phyloP scores from a whole-genome alignment of 2,888 invertebrate species.

The Phytoseiulus persimilis region DNA sequence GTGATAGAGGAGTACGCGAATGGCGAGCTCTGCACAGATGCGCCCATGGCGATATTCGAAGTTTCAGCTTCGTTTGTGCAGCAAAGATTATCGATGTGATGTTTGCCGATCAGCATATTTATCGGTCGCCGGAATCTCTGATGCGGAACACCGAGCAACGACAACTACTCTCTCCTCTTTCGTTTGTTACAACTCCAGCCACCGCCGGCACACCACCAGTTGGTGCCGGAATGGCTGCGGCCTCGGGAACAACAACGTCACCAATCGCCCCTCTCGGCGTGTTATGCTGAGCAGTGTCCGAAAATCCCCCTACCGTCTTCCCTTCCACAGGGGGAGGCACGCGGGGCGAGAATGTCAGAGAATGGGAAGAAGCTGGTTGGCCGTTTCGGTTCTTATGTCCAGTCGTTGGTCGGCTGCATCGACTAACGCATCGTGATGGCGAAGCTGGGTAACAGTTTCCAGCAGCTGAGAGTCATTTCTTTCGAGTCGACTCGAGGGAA shows the following conservation, averaged over 20 bases:
- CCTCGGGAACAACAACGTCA: background rate
- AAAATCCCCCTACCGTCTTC: background rate
- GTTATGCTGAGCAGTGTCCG: background rate
- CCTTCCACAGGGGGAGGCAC: no score
- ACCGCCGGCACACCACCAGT: background rate
- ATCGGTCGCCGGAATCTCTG: background rate
- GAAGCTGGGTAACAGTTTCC: no score
- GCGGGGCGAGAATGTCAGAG: background rate
- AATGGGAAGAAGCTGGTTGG: background rate
- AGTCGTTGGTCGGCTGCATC: no score
- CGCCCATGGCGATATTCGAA: background rate
- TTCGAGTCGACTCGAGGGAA: no score
- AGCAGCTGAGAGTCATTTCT: no score
- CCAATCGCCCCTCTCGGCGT: background rate
- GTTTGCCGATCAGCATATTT: background rate
- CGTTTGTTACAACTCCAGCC: background rate
- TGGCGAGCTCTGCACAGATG: background rate
- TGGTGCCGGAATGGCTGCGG: background rate
- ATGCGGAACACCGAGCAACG: background rate
- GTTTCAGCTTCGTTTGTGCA: background rate
- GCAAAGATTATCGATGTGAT: background rate
- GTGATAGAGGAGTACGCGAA: background rate
- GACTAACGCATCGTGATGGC: no score
- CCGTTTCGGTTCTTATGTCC: no score
- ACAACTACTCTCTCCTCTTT: background rate